A percentile compares a stretch with the other conserved stretches of the same genome.
phyloP scores from a whole-genome alignment of 2,888 invertebrate species.

The Euspilapteryx auroguttella region DNA sequence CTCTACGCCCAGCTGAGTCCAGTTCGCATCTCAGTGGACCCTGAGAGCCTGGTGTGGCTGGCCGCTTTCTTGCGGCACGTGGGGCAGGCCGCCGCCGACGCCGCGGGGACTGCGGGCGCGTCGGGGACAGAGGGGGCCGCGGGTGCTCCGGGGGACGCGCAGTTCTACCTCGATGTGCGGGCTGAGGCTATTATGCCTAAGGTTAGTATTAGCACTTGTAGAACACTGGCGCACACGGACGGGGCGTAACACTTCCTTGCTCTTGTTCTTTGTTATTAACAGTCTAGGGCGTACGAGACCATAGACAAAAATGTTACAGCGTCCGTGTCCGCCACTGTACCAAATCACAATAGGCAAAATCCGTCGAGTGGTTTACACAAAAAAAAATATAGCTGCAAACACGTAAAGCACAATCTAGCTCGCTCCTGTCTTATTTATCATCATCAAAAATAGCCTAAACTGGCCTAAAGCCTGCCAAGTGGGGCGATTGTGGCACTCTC shows the following conservation, averaged over 20 bases:
- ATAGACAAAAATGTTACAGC: slow-evolving; percentile 4
- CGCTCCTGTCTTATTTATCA: too few relatives aligned
- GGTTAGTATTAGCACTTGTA: slow-evolving; percentile 42
- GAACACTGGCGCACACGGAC: not conserved
- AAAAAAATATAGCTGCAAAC: too few relatives aligned
- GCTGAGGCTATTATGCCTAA: slow-evolving; percentile 93
- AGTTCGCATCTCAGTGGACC: slow-evolving; percentile 83
- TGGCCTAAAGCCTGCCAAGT: too few relatives aligned
- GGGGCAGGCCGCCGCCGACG: slow-evolving; percentile 67
- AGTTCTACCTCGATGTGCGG: slow-evolving; percentile 78
- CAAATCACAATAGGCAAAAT: too few relatives aligned
- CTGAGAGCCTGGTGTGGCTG: slow-evolving; percentile 88
- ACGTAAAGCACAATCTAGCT: too few relatives aligned
- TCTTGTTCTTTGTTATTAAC: too few relatives aligned
- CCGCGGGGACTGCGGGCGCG: slow-evolving; percentile 18
- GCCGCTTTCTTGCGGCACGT: slow-evolving; percentile 91
- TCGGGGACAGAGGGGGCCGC: slow-evolving; percentile 14
- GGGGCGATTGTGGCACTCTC: too few relatives aligned
- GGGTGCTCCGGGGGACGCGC: slow-evolving; percentile 11
- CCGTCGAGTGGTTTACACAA: too few relatives aligned
- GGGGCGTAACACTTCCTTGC: not conserved
- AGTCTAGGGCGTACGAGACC: slow-evolving; percentile 2
- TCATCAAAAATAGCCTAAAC: too few relatives aligned
- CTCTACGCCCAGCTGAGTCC: slow-evolving; percentile 92
- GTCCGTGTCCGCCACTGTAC: too few relatives aligned